phyloP scores from a whole-genome alignment of 2,888 invertebrate genomes.

The Adineta ricciae region DNA sequence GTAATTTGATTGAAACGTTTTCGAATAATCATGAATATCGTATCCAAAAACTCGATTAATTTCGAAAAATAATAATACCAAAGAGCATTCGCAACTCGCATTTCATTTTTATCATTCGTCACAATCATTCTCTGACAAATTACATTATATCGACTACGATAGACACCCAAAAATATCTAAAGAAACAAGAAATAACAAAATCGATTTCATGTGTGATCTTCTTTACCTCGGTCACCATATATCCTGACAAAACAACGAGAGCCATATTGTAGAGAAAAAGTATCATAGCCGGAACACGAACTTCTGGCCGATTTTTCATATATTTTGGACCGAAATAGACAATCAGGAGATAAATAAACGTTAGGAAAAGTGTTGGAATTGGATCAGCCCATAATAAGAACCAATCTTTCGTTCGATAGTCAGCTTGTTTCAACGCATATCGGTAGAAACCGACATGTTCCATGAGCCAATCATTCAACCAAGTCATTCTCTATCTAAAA shows the following conservation, averaged over 20 bases:
- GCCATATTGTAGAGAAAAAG: conserved; percentile 73
- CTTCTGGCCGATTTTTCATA: conserved; percentile 68
- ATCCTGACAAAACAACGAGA: conserved; percentile 70
- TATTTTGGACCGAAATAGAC: conserved; percentile 70
- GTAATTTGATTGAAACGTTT: conserved; percentile 81
- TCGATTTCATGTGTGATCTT: too few relatives aligned
- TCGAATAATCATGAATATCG: conserved; percentile 70
- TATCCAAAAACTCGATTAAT: conserved; percentile 48
- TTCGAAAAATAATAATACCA: conserved; percentile 50
- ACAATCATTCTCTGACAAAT: conserved; percentile 42
- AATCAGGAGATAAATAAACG: conserved; percentile 40
- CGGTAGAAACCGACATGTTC: background rate
- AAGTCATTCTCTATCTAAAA: background rate
- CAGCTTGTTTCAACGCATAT: background rate
- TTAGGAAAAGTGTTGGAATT: conserved; percentile 42
- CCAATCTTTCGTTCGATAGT: conserved; percentile 45
- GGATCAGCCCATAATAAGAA: conserved; percentile 43
- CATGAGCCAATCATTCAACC: background rate
- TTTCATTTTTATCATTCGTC: conserved; percentile 41
- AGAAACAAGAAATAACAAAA: background rate
- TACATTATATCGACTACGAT: conserved; percentile 41
- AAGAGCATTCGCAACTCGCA: conserved; percentile 44
- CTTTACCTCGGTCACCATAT: conserved; percentile 67
- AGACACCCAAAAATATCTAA: conserved; percentile 36
- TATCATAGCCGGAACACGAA: conserved; percentile 63